A percentile compares a stretch with the other conserved stretches of the same genome.
Evolutionary conservation across 1,140 invertebrate genomes (phyloP).

Genomic region (Brachionus asplanchnoidis): DNA sequence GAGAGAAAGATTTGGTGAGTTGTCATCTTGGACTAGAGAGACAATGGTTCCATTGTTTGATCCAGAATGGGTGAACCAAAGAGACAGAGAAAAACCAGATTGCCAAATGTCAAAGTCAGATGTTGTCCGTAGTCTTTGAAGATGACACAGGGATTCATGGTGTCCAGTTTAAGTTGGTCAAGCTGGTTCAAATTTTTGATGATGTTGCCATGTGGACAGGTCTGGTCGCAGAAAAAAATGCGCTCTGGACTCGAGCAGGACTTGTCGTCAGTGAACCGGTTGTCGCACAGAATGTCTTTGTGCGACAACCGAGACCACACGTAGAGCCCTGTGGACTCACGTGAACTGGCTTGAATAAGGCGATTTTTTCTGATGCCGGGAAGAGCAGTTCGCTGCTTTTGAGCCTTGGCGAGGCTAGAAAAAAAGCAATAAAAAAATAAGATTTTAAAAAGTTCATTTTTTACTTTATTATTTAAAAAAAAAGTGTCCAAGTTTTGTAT

Average conservation of each 20-base stretch:
- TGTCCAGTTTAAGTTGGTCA: constrained; percentile 8
- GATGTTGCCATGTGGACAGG: constrained; percentile 6
- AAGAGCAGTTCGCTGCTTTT: background rate
- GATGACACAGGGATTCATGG: constrained; percentile 6
- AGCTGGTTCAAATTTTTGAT: background rate
- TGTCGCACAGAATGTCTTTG: constrained; percentile 34
- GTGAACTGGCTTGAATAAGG: background rate
- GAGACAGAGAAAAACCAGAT: constrained; percentile 15
- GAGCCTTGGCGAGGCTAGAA: background rate
- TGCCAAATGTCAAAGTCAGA: background rate
- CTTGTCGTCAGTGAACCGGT: background rate
- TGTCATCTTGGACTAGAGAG: background rate
- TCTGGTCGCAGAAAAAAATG: constrained; percentile 24
- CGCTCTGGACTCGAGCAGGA: background rate
- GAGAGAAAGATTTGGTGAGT: background rate
- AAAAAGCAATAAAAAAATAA: background rate
- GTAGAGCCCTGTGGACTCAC: background rate
- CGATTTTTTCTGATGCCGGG: background rate
- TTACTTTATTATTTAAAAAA: background rate
- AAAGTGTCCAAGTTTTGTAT: background rate
- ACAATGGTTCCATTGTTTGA: background rate
- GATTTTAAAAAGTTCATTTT: constrained; percentile 16
- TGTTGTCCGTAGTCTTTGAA: constrained; percentile 24
- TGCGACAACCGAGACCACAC: background rate
- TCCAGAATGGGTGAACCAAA: constrained; percentile 9